Evolutionary conservation across 2,888 invertebrate genomes (phyloP).

Genomic region (Polylopha cassiicola): DNA sequence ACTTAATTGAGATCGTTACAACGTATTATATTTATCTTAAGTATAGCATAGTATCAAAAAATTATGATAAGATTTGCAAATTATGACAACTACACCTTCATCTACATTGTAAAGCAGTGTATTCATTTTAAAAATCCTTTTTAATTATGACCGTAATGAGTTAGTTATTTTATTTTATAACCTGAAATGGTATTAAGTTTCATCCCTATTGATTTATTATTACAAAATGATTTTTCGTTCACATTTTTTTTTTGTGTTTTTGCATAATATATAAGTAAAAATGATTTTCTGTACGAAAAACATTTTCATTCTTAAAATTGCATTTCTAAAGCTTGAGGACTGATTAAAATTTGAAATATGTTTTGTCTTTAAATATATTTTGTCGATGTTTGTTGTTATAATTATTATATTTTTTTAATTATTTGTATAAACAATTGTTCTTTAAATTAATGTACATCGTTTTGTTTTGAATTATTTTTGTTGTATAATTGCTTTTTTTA

Average conservation of each 20-base stretch:
- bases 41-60: slow-evolving; percentile 69
- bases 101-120: slow-evolving; percentile 40
- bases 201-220: slow-evolving; percentile 44
- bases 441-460: slow-evolving; percentile 87
- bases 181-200: slow-evolving; percentile 57
- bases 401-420: slow-evolving; percentile 81
- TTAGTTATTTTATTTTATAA: slow-evolving; percentile 50
- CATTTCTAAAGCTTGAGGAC: slow-evolving; percentile 74
- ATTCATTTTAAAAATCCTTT: slow-evolving; percentile 36
- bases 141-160: slow-evolving; percentile 42
- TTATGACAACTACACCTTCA: slow-evolving; percentile 66
- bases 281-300: slow-evolving; percentile 52
- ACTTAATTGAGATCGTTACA: slow-evolving; percentile 70
- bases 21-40: slow-evolving; percentile 75
- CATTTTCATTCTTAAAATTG: slow-evolving; percentile 73
- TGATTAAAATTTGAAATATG: slow-evolving; percentile 73
- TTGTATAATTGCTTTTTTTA: slow-evolving; percentile 86
- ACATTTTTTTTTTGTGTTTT: slow-evolving; percentile 49
- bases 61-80: slow-evolving; percentile 62
- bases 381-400: slow-evolving; percentile 79
- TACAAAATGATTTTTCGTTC: slow-evolving; percentile 36
- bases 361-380: slow-evolving; percentile 77
- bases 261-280: slow-evolving; percentile 69
- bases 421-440: slow-evolving; percentile 84
- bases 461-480: slow-evolving; percentile 86